These are phyloP conservation scores for Nyctibius bracteatus DNA, from an alignment of 2,113 vertebrate genomes.

Conservation along the genomic window DNA sequence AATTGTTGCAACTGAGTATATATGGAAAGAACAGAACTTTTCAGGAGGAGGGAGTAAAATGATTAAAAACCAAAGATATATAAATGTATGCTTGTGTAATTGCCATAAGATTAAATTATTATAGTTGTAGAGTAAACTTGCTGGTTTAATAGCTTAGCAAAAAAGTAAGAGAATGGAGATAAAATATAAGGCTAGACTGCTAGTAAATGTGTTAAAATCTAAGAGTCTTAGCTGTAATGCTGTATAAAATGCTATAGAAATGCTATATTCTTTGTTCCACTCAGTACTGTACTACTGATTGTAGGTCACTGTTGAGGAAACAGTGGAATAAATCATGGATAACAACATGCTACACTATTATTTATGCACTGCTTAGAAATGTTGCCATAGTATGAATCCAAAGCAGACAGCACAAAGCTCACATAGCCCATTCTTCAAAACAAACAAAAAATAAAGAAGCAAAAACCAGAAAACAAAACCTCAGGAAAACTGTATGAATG, in stretches of 20 bases:
- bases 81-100: background rate
- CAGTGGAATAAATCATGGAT: background rate
- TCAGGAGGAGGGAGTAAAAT: background rate
- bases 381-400: background rate
- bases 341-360: background rate
- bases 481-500: background rate
- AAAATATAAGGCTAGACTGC: background rate
- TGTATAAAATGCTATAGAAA: background rate
- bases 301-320: background rate
- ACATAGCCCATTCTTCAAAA: background rate
- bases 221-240: background rate
- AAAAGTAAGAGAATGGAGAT: background rate
- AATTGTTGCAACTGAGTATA: background rate
- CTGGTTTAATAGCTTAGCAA: background rate
- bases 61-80: background rate
- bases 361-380: background rate
- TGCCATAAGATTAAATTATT: background rate
- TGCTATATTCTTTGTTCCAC: background rate
- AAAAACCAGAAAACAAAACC: background rate
- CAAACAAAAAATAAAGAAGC: background rate
- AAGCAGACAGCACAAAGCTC: background rate
- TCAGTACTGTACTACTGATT: background rate
- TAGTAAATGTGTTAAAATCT: background rate
- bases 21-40: background rate
- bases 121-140: background rate